A percentile compares a stretch with the other conserved stretches of the same genome.
Conservation (phyloP, 2,797 vertebrate species). For the Alcedo quadribrachys region DNA sequence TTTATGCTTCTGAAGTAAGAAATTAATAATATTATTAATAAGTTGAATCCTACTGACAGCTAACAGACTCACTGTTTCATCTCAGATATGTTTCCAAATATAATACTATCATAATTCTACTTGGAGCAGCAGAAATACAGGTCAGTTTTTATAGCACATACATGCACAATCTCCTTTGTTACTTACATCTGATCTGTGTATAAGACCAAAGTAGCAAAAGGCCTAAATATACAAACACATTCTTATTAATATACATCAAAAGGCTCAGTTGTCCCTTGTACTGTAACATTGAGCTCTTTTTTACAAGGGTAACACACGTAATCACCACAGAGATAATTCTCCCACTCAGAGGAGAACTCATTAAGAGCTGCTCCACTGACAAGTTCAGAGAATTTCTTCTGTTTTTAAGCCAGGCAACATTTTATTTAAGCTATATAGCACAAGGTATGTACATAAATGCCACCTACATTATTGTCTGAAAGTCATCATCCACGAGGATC, state of each 20-base stretch:
- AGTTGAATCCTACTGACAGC: neutral
- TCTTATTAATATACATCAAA: neutral
- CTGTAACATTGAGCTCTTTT: neutral
- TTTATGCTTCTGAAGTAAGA: neutral
- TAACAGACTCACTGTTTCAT: neutral
- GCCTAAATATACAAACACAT: neutral
- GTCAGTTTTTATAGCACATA: neutral
- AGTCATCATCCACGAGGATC: constrained; percentile 99
- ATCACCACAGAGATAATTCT: neutral
- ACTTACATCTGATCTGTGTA: neutral
- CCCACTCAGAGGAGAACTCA: neutral
- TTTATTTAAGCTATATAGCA: neutral
- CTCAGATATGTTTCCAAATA: neutral
- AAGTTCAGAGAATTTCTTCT: neutral
- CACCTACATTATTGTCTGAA: constrained; percentile 97
- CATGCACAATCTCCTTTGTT: neutral
- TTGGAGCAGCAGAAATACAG: neutral
- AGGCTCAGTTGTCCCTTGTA: neutral
- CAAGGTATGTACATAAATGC: neutral
- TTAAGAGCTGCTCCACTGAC: neutral
- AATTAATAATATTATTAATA: neutral
- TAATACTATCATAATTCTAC: neutral
- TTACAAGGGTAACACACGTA: neutral
- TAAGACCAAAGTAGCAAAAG: neutral
- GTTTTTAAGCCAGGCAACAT: neutral